Evolutionary conservation across 2,113 vertebrate genomes (phyloP), one percentile per base, ranked within the genome.

Genomic region (Rafetus swinhoei): DNA sequence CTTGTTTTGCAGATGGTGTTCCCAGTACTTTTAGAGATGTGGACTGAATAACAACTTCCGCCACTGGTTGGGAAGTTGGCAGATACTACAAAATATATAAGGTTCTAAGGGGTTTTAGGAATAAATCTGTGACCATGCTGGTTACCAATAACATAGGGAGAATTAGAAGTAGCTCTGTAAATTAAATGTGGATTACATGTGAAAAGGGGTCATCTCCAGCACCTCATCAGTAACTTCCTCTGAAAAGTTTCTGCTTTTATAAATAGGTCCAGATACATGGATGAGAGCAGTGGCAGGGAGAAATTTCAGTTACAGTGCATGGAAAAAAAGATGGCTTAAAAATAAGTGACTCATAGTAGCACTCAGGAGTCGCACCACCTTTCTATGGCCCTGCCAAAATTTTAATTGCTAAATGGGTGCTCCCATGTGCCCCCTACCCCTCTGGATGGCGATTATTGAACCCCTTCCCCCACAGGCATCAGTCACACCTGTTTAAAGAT

Each of bases 61-160:
- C 72, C 57, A 27, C 59, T 76, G 62, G 11, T 80, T 88, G 39
- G 57, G 4, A 56, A 89, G 4, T 22, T 90, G 86, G 59, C 32
- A 59, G 59, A 32, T 29, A 65, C 22, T 54, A 74, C 60, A 94
- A 57, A 29, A 69, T 77, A 85, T 50, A 50, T 6, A 77, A 77
- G 39, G 6, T 50, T 77, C 39, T 77, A 77, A 27, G 25, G 39
- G 21, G 12, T 25, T 24, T 39, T 76, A 12, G 74, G 24, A 25
- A 77, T 11, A 89, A 62, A 60, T 15, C 35, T 0, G 0, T 39
- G 14, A 62, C 79, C 1, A 4, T 19, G 32, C 35, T 0, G 0
- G 60, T 77, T 54, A 45, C 2, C 29, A 54, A 19, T 53, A 87
- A 27, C 59, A 65, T 39, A 8, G 52, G 52, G 5, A 87, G 77